Base-by-base conservation (phyloP, 2,113 vertebrate species). In the Sigmodon hispidus region DNA sequence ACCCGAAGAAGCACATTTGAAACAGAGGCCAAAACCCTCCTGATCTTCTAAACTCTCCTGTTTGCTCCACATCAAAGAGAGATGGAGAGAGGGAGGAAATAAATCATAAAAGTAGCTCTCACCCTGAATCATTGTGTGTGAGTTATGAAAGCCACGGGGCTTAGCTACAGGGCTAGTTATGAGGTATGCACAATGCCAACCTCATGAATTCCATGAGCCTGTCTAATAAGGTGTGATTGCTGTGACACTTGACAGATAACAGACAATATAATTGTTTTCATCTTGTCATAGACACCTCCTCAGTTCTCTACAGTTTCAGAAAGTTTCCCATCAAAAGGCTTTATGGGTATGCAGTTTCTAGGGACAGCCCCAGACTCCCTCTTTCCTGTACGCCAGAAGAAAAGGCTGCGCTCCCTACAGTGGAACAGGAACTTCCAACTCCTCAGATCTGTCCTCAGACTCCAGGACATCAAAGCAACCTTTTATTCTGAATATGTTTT, bases 1-100 rank as follows among this genome's bases (percentile, higher is more conserved):
- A 81, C 90, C 89, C 36, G 13, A n/a, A 45, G 59, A 96, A 59
- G 55, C 48, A 3, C 59, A n/a, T 85, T 77, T 93, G 93, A 94
- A 96, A 95, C 65, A 88, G 70, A 93, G 87, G 48, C 94, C 83
- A 31, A 79, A 94, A 57, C 43, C 40, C 45, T 79, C 69, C 87
- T 87, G 76, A 73, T 63, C 67, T 90, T 43, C 79, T 79, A 80
- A 88, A n/a, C 15, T 52, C 29, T 91, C 67, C 86, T 88, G 9
- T 61, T 17, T 89, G 45, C 52, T n/a, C 55, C 43, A 55, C 8
- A 90, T 88, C 76, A 92, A 70, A 91, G 65, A 76, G 70, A 19
- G 65, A 22, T 21, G 10, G 50, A 40, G 8, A 8, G 26, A 24
- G 7, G 50, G 69, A 9, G 85, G 26, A 87, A 57, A 21, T 5